Conservation (phyloP, 2,888 invertebrate species). For the Orthosia cruda region DNA sequence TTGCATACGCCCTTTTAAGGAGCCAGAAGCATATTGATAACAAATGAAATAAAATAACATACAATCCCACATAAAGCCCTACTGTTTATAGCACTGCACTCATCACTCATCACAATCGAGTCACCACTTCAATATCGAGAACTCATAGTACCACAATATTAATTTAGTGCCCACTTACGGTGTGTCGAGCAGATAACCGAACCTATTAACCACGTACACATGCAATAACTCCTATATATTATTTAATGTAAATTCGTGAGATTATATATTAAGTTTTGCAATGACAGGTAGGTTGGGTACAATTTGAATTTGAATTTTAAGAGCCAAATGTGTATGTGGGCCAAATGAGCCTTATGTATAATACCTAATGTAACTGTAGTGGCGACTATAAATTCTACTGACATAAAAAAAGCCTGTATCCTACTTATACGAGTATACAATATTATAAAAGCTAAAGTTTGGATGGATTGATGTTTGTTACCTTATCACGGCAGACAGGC, state of each 20-base stretch:
- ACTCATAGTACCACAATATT: slow-evolving; percentile 17
- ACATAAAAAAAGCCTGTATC: too few species aligned
- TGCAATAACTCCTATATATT: slow-evolving; percentile 51
- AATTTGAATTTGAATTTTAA: slow-evolving; percentile 29
- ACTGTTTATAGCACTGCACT: not conserved
- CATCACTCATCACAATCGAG: not conserved
- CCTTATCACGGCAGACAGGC: too few species aligned
- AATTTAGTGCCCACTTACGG: slow-evolving; percentile 43
- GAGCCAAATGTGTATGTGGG: not conserved
- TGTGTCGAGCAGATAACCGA: slow-evolving; percentile 45
- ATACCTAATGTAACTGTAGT: too few species aligned
- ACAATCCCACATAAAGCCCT: too few species aligned
- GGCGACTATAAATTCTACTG: too few species aligned
- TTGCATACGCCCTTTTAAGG: too few species aligned
- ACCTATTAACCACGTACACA: slow-evolving; percentile 50
- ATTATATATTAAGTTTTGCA: slow-evolving; percentile 44
- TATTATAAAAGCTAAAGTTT: too few species aligned
- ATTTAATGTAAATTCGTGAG: slow-evolving; percentile 62
- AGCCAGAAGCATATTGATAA: too few species aligned
- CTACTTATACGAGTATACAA: too few species aligned
- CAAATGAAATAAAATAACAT: too few species aligned
- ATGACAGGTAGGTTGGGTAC: slow-evolving; percentile 32
- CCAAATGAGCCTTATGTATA: too few species aligned
- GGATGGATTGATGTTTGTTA: too few species aligned
- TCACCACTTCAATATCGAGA: slow-evolving; percentile 7